phyloP scores from a whole-genome alignment of 2,113 vertebrate species.

The Equus przewalskii region DNA sequence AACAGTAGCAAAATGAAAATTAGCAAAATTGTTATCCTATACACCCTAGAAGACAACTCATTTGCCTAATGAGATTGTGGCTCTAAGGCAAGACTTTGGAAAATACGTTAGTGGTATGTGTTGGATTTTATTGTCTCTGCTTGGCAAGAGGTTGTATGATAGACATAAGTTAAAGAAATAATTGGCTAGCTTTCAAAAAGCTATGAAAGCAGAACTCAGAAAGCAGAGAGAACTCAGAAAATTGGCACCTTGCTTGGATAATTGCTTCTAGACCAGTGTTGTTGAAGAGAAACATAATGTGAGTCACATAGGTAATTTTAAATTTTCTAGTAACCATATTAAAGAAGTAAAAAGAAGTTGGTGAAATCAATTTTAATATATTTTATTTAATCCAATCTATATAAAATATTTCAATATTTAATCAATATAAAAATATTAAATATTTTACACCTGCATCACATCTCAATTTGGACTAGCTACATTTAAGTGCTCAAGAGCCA shows the following conservation, averaged over 20 bases:
- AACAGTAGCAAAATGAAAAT: neutral
- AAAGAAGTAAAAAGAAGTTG: neutral
- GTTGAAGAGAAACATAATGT: neutral
- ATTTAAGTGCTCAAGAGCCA: neutral
- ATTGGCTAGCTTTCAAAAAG: neutral
- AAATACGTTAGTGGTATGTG: neutral
- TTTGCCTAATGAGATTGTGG: neutral
- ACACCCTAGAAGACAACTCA: neutral
- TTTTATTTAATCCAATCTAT: too few relatives aligned
- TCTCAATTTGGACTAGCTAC: neutral
- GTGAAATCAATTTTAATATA: neutral
- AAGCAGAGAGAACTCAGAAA: neutral
- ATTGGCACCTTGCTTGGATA: neutral
- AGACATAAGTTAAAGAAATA: neutral
- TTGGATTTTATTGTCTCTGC: neutral
- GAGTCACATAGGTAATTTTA: neutral
- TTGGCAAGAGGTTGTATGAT: neutral
- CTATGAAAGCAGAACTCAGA: neutral
- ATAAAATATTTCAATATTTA: neutral
- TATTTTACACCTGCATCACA: neutral
- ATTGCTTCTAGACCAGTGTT: neutral
- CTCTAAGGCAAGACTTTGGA: neutral
- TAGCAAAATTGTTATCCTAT: neutral
- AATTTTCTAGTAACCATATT: neutral
- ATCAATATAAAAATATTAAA: neutral